These are phyloP conservation scores for Ceratotherium simum DNA, from an alignment of 2,113 vertebrate species.

Conservation along the genomic window DNA sequence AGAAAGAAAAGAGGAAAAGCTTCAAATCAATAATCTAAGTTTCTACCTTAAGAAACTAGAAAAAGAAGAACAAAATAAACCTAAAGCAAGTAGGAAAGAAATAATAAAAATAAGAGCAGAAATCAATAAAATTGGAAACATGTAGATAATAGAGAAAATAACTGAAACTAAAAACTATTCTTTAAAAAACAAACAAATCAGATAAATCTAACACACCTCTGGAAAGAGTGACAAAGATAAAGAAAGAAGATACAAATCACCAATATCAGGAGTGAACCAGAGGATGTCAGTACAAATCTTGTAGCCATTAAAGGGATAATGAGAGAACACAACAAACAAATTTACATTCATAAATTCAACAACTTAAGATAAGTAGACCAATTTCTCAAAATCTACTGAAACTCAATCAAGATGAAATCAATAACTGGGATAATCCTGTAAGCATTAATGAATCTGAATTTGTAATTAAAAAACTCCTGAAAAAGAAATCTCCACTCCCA, in stretches of 20 bases:
- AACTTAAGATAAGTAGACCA: neutral
- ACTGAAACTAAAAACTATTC: neutral
- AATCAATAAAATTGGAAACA: neutral
- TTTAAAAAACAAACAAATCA: neutral
- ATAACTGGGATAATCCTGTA: neutral
- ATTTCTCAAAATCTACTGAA: constrained; percentile 9
- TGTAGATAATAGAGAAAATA: neutral
- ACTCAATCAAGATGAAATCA: neutral
- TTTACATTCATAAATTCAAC: neutral
- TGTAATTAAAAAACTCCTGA: neutral
- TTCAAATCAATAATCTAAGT: neutral
- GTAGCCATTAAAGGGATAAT: neutral
- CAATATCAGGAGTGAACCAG: neutral
- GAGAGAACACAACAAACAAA: neutral
- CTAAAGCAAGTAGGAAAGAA: neutral
- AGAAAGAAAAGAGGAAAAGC: neutral
- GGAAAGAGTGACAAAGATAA: neutral
- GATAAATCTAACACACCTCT: neutral
- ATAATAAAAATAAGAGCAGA: neutral
- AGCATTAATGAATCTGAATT: neutral
- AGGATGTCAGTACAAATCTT: neutral
- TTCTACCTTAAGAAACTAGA: neutral
- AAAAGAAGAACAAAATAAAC: neutral
- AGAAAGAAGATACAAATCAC: neutral
- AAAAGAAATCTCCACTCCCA: neutral